Conservation (phyloP, 2,797 vertebrate species). For the Trichosurus vulpecula region DNA sequence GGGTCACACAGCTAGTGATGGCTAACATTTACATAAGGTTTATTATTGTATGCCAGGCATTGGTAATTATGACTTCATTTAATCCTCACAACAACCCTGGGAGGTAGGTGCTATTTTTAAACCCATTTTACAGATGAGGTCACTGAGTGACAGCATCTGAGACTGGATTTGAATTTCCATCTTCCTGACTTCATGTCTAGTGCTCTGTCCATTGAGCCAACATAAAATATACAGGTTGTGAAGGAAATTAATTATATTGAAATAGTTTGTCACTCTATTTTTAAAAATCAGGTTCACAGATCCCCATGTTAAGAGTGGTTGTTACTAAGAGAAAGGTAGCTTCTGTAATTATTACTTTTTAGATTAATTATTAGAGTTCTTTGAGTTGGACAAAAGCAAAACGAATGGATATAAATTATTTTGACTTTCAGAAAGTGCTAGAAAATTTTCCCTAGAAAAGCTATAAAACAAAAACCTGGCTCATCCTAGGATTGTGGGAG, state of each 20-base stretch:
- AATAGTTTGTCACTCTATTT: background rate
- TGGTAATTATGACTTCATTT: too few species aligned
- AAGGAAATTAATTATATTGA: background rate
- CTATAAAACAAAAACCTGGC: background rate
- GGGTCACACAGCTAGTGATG: too few species aligned
- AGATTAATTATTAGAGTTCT: background rate
- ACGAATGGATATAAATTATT: background rate
- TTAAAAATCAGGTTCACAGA: background rate
- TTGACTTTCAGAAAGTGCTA: conserved; percentile 22
- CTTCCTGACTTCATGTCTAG: background rate
- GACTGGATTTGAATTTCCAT: background rate
- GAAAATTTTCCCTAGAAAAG: conserved; percentile 18
- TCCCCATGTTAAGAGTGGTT: background rate
- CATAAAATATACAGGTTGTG: background rate
- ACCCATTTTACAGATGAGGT: background rate
- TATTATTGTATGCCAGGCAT: too few species aligned
- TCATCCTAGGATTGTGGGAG: background rate
- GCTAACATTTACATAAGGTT: too few species aligned
- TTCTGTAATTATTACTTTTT: background rate
- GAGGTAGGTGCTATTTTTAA: background rate
- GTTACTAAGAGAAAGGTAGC: background rate
- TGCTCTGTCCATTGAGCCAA: background rate
- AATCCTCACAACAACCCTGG: too few species aligned
- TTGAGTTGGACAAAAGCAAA: background rate
- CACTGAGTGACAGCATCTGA: background rate